A percentile compares a stretch with the other conserved stretches of the same genome.
Conservation (phyloP, 92 coral and sea anemone species). For the Palythoa grandiflora region DNA sequence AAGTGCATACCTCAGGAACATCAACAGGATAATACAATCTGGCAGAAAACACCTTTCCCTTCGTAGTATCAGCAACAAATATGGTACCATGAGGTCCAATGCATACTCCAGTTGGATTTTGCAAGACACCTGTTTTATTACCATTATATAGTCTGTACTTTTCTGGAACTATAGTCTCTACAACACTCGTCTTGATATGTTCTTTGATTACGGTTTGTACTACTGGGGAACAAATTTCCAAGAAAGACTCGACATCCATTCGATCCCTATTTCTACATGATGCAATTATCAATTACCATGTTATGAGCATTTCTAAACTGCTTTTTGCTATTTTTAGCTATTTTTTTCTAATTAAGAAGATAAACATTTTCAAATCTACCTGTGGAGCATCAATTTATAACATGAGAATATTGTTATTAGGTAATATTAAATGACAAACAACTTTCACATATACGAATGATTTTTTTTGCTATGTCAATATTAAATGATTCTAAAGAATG, state of each 20-base stretch:
- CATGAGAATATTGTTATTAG: constrained; percentile 34
- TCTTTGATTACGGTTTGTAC: constrained; percentile 34
- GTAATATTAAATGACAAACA: constrained; percentile 39
- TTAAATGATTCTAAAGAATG: constrained; percentile 51
- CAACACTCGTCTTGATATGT: constrained; percentile 51
- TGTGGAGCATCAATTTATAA: constrained; percentile 51
- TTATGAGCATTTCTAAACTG: constrained; percentile 23
- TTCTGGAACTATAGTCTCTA: constrained; percentile 42
- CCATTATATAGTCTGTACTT: constrained; percentile 45
- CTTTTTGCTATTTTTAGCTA: constrained; percentile 51
- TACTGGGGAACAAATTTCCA: constrained; percentile 46
- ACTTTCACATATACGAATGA: constrained; percentile 7
- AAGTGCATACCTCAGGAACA: constrained; percentile 37
- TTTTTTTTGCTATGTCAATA: not conserved
- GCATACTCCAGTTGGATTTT: constrained; percentile 44
- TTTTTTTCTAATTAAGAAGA: constrained; percentile 15
- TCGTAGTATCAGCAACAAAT: constrained; percentile 49
- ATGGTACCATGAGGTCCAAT: constrained; percentile 41
- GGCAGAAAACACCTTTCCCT: constrained; percentile 56
- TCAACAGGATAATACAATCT: constrained; percentile 49
- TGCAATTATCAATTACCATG: constrained; percentile 28
- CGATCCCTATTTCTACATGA: constrained; percentile 52
- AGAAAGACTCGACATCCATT: constrained; percentile 52
- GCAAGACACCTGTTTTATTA: constrained; percentile 45
- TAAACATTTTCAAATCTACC: constrained; percentile 9